These are phyloP conservation scores for Hoplostethus mediterraneus DNA, from an alignment of 2,797 vertebrate species.

Conservation along the genomic window DNA sequence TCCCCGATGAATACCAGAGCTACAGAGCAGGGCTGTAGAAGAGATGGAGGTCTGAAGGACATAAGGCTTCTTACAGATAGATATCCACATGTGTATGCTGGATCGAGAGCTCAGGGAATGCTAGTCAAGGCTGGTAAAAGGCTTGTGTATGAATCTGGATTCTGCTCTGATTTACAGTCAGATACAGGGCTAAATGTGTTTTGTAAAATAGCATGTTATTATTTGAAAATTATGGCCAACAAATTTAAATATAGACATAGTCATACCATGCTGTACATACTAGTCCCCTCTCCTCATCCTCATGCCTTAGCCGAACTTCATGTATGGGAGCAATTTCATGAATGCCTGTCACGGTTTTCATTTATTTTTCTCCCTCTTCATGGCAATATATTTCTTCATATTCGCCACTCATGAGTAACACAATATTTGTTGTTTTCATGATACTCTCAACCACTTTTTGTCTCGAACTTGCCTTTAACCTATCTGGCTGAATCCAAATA, in stretches of 20 bases:
- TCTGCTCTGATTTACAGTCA: not conserved
- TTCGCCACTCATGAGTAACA: slow-evolving; percentile 6
- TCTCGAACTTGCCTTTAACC: slow-evolving; percentile 35
- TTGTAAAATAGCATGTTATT: not conserved
- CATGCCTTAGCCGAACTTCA: slow-evolving; percentile 16
- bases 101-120: not conserved
- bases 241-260: not conserved
- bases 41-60: slow-evolving; percentile 7
- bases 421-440: slow-evolving; percentile 33
- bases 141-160: not conserved
- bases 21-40: not conserved
- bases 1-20: slow-evolving; percentile 21
- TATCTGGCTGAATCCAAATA: slow-evolving; percentile 47
- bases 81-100: not conserved
- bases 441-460: slow-evolving; percentile 7
- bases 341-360: slow-evolving; percentile 20
- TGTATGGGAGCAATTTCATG: slow-evolving; percentile 1
- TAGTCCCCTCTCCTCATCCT: not conserved
- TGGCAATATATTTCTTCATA: not conserved
- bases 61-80: slow-evolving; percentile 3
- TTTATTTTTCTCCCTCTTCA: not conserved
- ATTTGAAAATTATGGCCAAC: slow-evolving; percentile 12
- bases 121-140: not conserved
- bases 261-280: slow-evolving; percentile 7
- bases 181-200: not conserved